Evolutionary conservation across 1,140 invertebrate species (phyloP).

Genomic region (Drusus annulatus): DNA sequence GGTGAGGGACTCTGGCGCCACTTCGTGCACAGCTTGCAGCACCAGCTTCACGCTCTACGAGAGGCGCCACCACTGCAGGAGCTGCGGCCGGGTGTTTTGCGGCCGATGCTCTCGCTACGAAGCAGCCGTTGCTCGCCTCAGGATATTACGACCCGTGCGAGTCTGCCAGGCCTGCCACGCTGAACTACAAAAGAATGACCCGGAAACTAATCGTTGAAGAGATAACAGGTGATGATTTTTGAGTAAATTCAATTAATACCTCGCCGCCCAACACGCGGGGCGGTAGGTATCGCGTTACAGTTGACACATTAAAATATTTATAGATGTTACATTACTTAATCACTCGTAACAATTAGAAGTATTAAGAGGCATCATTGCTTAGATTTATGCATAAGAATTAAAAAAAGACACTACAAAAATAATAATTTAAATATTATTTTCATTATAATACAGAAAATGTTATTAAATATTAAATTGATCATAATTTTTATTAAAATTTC

Average conservation of each 20-base stretch:
- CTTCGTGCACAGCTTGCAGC: constrained; percentile 88
- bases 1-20: constrained; percentile 94
- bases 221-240: not conserved
- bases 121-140: constrained; percentile 91
- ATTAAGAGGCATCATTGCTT: constrained; percentile 5
- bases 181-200: constrained; percentile 47
- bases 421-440: no score
- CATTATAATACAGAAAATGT: no score
- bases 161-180: constrained; percentile 91
- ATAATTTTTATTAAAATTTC: no score
- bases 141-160: constrained; percentile 91
- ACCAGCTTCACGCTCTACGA: constrained; percentile 95
- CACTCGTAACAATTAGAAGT: constrained; percentile 24
- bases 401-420: no score
- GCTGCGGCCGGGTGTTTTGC: constrained; percentile 97
- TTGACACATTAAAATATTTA: constrained; percentile 16
- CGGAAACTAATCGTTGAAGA: constrained; percentile 17
- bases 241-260: constrained; percentile 11
- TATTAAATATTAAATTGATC: no score
- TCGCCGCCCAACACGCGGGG: not conserved
- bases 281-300: not conserved
- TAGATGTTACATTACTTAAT: constrained; percentile 12
- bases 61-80: constrained; percentile 96
- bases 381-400: constrained; percentile 8
- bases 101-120: constrained; percentile 96